Base-by-base conservation (phyloP, 1,140 invertebrate species). In the Akabosia matsudoensis region DNA sequence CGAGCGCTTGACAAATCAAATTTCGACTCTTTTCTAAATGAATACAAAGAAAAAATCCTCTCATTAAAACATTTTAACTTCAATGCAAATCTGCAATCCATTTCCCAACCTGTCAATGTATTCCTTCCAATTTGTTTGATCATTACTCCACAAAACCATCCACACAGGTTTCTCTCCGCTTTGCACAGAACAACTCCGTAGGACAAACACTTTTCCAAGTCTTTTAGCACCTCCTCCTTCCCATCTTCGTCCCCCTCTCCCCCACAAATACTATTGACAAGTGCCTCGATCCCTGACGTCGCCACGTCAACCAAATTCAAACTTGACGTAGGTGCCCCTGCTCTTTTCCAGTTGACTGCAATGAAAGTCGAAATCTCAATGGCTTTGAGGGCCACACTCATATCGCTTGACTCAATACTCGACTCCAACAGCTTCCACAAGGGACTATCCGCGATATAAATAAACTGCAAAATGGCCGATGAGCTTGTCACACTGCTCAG, bases 1-100 rank as follows among this genome's bases (percentile, higher is more conserved):
- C 91, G 24, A 94, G 83, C 67, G 91, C 89, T 85, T 93, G 90
- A 82, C 89, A 90, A 14, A 91, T 81, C 10, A 87, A 83, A 1
- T 83, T 79, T 33, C 82, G 80, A 45, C 80, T 83, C 7, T 72
- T 37, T 61, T 79, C 84, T 86, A 79, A 22, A 80, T 76, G 74
- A 33, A 81, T 22, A 61, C 33, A 75, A 51, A 78, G 61, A 18
- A 56, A 74, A 33, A 33, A 14, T 28, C n/a, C n/a, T n/a, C n/a
- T 31, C 74, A 45, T 33, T n/a, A 18, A 34, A 16, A 74, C 28
- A 7, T 76, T 33, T 31, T 52, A 34, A 3, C 37, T 52, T 74
- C 18, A 10, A 10, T 61, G 73, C 4, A 74, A 34, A 71, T 45
- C 33, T 28, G 24, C 22, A 52, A 33, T 72, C 7, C 10, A 74